These are phyloP conservation scores for Odontamblyopus lacepedii DNA, from an alignment of 2,797 vertebrate species.

Conservation along the genomic window DNA sequence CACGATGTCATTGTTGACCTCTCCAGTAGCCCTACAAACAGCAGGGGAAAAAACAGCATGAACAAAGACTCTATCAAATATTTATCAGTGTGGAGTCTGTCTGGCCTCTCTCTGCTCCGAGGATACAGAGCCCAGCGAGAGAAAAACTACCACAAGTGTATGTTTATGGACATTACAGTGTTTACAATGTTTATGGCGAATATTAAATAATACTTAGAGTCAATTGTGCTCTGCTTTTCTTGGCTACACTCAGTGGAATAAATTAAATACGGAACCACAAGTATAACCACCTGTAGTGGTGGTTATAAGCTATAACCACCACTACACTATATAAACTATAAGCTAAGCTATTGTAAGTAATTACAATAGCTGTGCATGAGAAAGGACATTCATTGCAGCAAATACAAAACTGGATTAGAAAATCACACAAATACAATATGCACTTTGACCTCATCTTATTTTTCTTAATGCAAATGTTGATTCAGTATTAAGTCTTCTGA, in stretches of 20 bases:
- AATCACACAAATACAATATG: neutral
- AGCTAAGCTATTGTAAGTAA: neutral
- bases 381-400: neutral
- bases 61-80: neutral
- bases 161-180: neutral
- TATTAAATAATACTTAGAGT: neutral
- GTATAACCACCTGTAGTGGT: neutral
- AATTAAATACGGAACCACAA: neutral
- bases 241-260: neutral
- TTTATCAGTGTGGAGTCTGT: constrained; percentile 8
- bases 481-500: neutral
- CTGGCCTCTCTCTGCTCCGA: neutral
- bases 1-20: constrained; percentile 77
- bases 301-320: too few relatives aligned
- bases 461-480: neutral
- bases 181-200: neutral
- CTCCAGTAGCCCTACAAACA: constrained; percentile 58
- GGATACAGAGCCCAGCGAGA: neutral
- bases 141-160: neutral
- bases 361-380: neutral
- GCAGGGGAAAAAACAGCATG: neutral
- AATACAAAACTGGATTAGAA: neutral
- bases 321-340: too few relatives aligned
- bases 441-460: neutral
- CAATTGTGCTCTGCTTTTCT: neutral